Conservation (phyloP, 2,113 vertebrate species). For the Papio anubis region DNA sequence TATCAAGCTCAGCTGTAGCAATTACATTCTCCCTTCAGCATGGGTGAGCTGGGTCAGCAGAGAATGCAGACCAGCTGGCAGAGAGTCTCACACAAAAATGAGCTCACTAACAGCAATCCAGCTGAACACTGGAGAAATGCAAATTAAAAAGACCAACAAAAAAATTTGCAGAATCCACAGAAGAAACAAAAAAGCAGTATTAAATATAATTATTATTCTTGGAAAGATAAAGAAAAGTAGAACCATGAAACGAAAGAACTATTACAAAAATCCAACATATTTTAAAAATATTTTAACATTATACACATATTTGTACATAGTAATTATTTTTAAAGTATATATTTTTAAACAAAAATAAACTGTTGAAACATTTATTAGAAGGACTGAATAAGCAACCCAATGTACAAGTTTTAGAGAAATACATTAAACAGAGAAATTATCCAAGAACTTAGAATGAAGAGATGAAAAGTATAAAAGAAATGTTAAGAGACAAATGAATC, state of each 20-base stretch:
- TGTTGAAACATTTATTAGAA: background rate
- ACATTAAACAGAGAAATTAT: background rate
- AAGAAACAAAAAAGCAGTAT: background rate
- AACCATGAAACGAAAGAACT: background rate
- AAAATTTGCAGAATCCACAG: background rate
- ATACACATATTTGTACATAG: background rate
- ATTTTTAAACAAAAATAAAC: background rate
- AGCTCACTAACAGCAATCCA: background rate
- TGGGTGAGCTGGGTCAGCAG: background rate
- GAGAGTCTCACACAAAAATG: background rate
- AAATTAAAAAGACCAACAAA: background rate
- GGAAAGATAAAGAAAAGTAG: background rate
- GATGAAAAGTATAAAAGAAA: background rate
- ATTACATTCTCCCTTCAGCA: background rate
- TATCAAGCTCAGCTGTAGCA: background rate
- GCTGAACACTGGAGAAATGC: background rate
- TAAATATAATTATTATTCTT: background rate
- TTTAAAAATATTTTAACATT: background rate
- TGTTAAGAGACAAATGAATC: background rate
- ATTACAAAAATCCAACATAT: background rate
- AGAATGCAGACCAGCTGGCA: background rate
- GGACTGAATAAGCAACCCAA: background rate
- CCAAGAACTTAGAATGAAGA: background rate
- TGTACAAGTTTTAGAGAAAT: background rate
- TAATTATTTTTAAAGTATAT: background rate